Conservation (phyloP, 2,888 invertebrate species). For the Omphaloscelis lunosa region DNA sequence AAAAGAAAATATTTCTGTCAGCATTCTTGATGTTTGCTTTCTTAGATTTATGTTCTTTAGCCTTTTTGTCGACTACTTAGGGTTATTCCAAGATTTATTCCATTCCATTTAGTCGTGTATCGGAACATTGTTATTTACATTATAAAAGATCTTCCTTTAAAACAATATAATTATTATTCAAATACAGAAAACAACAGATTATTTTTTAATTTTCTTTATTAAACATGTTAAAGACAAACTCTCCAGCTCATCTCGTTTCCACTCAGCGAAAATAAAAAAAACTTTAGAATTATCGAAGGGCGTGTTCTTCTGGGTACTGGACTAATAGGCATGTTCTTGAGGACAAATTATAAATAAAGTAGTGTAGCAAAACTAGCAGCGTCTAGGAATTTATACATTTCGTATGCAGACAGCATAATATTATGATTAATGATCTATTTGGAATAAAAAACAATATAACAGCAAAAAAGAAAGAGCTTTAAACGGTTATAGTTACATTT, state of each 20-base stretch:
- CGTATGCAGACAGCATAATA: too few species aligned
- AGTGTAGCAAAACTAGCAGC: neutral
- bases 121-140: slow-evolving; percentile 5
- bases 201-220: neutral
- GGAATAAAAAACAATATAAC: neutral
- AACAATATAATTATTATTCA: neutral
- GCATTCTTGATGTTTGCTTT: slow-evolving; percentile 18
- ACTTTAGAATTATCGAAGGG: too few species aligned
- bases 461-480: neutral
- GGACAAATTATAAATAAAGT: neutral
- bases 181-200: too few species aligned
- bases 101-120: slow-evolving; percentile 1
- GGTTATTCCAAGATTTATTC: slow-evolving; percentile 28
- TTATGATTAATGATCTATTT: neutral
- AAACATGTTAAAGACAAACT: neutral
- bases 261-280: too few species aligned
- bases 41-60: slow-evolving; percentile 15
- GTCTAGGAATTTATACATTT: neutral
- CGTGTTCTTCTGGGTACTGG: too few species aligned
- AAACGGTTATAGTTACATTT: neutral
- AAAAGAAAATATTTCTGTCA: slow-evolving; percentile 37
- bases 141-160: neutral
- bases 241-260: neutral
- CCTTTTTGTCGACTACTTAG: slow-evolving; percentile 2
- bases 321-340: neutral